phyloP scores from a whole-genome alignment of 2,888 invertebrate species.

The Craniophora ligustri region DNA sequence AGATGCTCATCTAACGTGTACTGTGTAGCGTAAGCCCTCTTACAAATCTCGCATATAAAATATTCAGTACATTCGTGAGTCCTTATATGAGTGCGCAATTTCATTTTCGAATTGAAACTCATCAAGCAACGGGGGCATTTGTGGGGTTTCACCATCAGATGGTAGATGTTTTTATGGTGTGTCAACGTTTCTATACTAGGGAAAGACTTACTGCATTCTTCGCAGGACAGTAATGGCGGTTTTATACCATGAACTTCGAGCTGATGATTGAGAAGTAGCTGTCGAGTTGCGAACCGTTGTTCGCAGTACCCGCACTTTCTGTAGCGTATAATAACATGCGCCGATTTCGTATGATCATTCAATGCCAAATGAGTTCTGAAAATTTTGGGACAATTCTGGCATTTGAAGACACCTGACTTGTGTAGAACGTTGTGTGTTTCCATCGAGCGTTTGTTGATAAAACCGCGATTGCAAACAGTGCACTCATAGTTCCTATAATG shows the following conservation, averaged over 20 bases:
- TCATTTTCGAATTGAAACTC: conserved; percentile 1
- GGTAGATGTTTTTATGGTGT: conserved; percentile 1
- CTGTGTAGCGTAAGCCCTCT: neutral
- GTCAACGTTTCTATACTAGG: neutral
- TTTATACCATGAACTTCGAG: neutral
- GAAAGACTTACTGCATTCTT: conserved; percentile 6
- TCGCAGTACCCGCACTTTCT: conserved; percentile 9
- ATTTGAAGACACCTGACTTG: conserved; percentile 62
- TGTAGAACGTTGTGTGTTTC: conserved; percentile 59
- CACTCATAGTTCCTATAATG: conserved; percentile 67
- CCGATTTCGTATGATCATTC: neutral
- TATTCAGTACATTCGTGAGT: neutral
- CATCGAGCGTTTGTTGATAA: conserved; percentile 59
- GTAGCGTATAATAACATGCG: neutral
- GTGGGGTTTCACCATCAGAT: neutral
- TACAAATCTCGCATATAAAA: conserved; percentile 5
- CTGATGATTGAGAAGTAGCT: neutral
- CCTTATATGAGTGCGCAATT: neutral
- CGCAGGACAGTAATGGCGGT: neutral
- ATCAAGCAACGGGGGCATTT: conserved; percentile 2
- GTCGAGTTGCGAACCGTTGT: neutral
- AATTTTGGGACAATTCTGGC: conserved; percentile 34
- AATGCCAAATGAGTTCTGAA: conserved; percentile 4
- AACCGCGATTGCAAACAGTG: conserved; percentile 64
- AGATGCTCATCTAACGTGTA: neutral